Conservation (phyloP, 2,888 invertebrate genomes). For the Eupithecia pulchellata region DNA sequence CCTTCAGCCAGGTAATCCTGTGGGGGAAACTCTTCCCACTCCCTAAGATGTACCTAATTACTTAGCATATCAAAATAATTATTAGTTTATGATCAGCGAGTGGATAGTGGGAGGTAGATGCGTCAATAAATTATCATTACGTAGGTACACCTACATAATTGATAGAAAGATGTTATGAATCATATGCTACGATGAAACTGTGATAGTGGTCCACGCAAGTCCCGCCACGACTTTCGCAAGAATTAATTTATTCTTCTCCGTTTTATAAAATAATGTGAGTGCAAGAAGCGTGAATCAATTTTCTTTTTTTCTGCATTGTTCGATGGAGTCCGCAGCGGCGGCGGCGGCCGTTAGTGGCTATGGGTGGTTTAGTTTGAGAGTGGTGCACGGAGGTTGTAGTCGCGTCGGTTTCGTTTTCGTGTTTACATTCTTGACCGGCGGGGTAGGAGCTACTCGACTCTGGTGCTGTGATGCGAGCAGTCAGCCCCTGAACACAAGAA, state of each 20-base stretch:
- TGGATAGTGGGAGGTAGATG: background rate
- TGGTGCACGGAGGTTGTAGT: constrained; percentile 68
- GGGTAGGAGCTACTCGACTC: constrained; percentile 46
- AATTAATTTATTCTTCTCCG: constrained; percentile 77
- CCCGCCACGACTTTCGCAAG: constrained; percentile 78
- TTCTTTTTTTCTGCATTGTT: constrained; percentile 76
- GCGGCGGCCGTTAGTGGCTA: constrained; percentile 51
- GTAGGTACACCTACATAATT: constrained; percentile 45
- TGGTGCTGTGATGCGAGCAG: constrained; percentile 64
- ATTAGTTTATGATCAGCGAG: background rate
- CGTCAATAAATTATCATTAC: constrained; percentile 45
- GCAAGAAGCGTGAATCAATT: constrained; percentile 83
- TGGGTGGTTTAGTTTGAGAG: constrained; percentile 65
- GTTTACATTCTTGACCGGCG: constrained; percentile 45
- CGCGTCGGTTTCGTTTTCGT: constrained; percentile 51
- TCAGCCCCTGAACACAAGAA: constrained; percentile 57
- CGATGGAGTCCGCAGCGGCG: constrained; percentile 35
- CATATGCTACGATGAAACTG: constrained; percentile 75
- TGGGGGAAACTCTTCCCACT: too few species aligned
- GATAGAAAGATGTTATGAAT: constrained; percentile 58
- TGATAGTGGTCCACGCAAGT: constrained; percentile 65
- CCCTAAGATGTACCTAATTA: too few species aligned
- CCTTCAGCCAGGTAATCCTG: background rate
- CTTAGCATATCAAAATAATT: background rate
- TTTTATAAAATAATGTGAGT: constrained; percentile 80